Percentiles rank a stretch among this genome's conserved stretches.
These are phyloP conservation scores for Drosophila busckii DNA, from an alignment of 1,140 invertebrate genomes.

Conservation along the genomic window DNA sequence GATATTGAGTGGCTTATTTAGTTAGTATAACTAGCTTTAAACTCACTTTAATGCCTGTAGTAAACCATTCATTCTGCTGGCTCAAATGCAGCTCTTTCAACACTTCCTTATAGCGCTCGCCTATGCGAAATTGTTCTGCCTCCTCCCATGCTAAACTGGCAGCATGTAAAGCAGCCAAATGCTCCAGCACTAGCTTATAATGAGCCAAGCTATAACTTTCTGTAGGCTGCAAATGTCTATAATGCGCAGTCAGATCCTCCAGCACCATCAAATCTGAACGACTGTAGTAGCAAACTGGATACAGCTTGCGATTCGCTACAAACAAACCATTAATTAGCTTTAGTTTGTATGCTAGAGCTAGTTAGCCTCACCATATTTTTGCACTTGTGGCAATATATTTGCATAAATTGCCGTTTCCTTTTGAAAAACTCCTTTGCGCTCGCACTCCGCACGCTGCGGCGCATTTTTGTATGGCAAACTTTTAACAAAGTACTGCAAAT, in stretches of 20 bases:
- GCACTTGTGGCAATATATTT: slow-evolving; percentile 51
- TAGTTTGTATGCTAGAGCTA: not conserved
- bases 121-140: slow-evolving; percentile 53
- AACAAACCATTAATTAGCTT: not conserved
- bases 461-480: slow-evolving; percentile 52
- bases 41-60: slow-evolving; percentile 51
- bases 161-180: slow-evolving; percentile 78
- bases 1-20: not conserved
- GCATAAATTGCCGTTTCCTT: slow-evolving; percentile 53
- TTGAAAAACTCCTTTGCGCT: slow-evolving; percentile 60
- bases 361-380: slow-evolving; percentile 51
- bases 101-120: slow-evolving; percentile 58
- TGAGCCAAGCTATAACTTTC: slow-evolving; percentile 55
- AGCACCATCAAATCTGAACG: slow-evolving; percentile 73
- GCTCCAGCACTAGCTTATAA: slow-evolving; percentile 65
- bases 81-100: slow-evolving; percentile 41
- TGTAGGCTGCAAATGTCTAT: slow-evolving; percentile 51
- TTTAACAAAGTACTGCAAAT: slow-evolving; percentile 59
- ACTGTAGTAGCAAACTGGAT: slow-evolving; percentile 45
- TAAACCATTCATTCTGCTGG: slow-evolving; percentile 48
- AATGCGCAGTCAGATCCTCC: slow-evolving; percentile 67
- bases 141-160: slow-evolving; percentile 74
- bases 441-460: slow-evolving; percentile 51
- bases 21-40: no score
- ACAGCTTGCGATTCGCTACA: slow-evolving; percentile 45